Conservation (phyloP, 2,113 vertebrate genomes). For the Sorex araneus region DNA sequence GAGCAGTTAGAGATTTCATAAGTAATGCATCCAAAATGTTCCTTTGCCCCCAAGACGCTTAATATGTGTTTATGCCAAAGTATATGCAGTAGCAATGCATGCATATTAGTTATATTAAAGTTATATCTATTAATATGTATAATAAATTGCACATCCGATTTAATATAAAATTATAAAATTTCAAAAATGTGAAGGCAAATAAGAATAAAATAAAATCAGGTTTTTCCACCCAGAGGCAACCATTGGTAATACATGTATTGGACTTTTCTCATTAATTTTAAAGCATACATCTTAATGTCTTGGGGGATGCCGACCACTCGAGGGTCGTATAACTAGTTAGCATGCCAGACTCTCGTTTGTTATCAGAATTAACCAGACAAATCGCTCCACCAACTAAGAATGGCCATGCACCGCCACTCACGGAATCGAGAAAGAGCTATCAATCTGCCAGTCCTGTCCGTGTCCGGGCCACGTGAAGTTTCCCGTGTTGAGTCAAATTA, state of each 20-base stretch:
- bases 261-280: slow-evolving; percentile 10
- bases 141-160: too few species aligned
- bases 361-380: too few species aligned
- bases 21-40: slow-evolving; percentile 28
- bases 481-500: too few species aligned
- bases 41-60: slow-evolving; percentile 2
- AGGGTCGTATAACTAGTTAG: too few species aligned
- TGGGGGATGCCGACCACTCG: too few species aligned
- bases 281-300: slow-evolving; percentile 28
- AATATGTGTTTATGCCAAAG: background rate
- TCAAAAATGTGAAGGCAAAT: background rate
- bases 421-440: too few species aligned
- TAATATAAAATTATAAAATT: slow-evolving; percentile 31
- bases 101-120: background rate
- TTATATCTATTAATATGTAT: background rate
- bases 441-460: too few species aligned
- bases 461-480: too few species aligned
- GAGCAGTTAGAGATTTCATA: slow-evolving; percentile 13
- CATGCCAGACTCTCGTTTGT: too few species aligned
- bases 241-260: background rate
- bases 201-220: background rate
- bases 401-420: too few species aligned
- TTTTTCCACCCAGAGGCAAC: background rate
- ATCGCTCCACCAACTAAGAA: too few species aligned
- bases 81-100: background rate